Evolutionary conservation across 2,888 invertebrate genomes (phyloP), one percentile per base, ranked within the genome.

Genomic region (Diachrysia chrysitis): DNA sequence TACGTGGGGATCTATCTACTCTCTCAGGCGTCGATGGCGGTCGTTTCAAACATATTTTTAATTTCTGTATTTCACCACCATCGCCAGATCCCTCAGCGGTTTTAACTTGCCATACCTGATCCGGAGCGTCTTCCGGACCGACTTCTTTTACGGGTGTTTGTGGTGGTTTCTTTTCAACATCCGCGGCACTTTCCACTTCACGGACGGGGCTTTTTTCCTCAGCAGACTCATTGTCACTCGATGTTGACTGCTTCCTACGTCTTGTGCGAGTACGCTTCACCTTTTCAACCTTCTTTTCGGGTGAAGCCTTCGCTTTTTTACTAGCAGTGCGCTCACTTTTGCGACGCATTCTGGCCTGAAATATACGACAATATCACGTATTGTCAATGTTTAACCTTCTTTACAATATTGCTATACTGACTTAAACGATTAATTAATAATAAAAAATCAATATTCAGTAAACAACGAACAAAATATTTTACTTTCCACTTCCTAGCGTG

Each of bases 271-370:
- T 95, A 62, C 94, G 95, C 79, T 95, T 96, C 59, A 90, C 88
- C 82, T 96, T 96, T 68, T 96, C 96, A 46, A 92, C 69, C 77
- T 96, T 96, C 85, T 96, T 96, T 74, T 97, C 97, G 53, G 97
- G 96, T 57, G 97, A 96, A 84, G 96, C 89, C 88, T 97, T 97
- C 9, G 96, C 90, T 89, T 97, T 97, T 87, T 96, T 97, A 86
- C 71, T 87, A 62, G 93, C 87, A 95, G 95, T 89, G 96, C 97
- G 93, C 96, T 97, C 97, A 90, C 97, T 97, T 93, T 97, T 97
- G 82, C 97, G 97, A 89, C 97, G 97, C 97, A 97, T 97, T 79
- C 65, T 87, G 77, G 74, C 73, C 87, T 89, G 72, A 73, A 88
- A 85, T 69, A 69, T 69, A 37, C 42, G 68, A 57, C 63, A 66